Evolutionary conservation across 2,113 vertebrate genomes (phyloP), one percentile per base, ranked within the genome.

Genomic region (Seriola aureovittata): DNA sequence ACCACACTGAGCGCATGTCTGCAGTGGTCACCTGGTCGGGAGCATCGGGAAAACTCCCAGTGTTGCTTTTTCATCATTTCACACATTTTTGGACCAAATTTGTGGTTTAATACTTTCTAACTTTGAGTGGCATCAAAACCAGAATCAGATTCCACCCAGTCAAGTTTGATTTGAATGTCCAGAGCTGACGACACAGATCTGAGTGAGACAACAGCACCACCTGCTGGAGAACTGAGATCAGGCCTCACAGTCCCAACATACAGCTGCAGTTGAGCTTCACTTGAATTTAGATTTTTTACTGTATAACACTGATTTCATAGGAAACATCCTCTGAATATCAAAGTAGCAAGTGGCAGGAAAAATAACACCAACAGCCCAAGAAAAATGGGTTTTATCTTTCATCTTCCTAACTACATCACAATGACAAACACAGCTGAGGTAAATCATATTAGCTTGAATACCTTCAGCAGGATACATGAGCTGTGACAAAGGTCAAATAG

Each of bases 221-320:
- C 77, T 80, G 71, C 58, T 80, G 71, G 77, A 71, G 11, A 25
- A 25, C 29, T 13, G 50, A 21, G 17, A 3, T n/a, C 19, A 52
- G 19, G 8, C 19, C 17, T 54, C 52, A n/a, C 5, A 21, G 7
- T 2, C 10, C 40, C 12, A 38, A n/a, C 16, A 57, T n/a, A 34
- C 4, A 21, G 5, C 67, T 23, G 19, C 21, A 40, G 2, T 16
- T 48, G 5, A 29, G 29, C 29, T 29, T 29, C 3, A 48, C 46
- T 17, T 48, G 5, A 16, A 17, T 5, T 48, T 48, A 16, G 11
- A 42, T 42, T 42, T 42, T 36, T 36, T 36, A 5, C 6, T 36
- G 34, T 36, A 5, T 12, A 44, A 12, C 42, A 11, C 42, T 44
- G 42, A 44, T 9, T 3, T 3, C 12, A 29, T 16, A 50, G 46